A percentile compares a stretch with the other conserved stretches of the same genome.
These are phyloP conservation scores for Pachypsylla venusta DNA, from an alignment of 1,140 invertebrate species.

Conservation along the genomic window DNA sequence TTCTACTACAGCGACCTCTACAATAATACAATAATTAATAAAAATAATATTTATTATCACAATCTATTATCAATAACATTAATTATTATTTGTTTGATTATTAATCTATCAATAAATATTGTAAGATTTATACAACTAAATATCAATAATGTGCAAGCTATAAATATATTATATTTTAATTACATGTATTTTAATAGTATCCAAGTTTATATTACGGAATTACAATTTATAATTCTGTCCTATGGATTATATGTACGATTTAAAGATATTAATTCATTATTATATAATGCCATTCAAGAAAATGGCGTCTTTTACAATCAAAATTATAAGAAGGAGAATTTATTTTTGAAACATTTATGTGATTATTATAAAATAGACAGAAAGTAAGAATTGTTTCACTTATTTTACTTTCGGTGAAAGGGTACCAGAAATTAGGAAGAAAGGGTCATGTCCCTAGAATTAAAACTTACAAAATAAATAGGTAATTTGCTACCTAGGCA, in stretches of 20 bases:
- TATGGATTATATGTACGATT: neutral
- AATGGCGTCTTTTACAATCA: neutral
- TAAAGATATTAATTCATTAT: neutral
- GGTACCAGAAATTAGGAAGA: too few species aligned
- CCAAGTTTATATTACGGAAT: neutral
- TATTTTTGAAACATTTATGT: neutral
- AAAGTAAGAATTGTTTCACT: too few species aligned
- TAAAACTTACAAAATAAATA: too few species aligned
- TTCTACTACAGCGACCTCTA: conserved; percentile 4
- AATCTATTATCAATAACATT: neutral
- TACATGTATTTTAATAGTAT: conserved; percentile 4
- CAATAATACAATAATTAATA: neutral
- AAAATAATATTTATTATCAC: neutral
- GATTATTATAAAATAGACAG: too few species aligned
- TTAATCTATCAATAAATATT: neutral
- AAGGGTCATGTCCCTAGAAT: too few species aligned
- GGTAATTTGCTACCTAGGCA: too few species aligned
- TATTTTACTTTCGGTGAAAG: too few species aligned
- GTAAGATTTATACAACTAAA: neutral
- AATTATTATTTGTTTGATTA: neutral
- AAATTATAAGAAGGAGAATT: conserved; percentile 1
- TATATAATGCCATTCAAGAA: neutral
- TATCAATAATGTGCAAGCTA: neutral
- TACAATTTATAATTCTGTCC: neutral
- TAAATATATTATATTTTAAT: neutral